These are phyloP conservation scores for Solea senegalensis DNA, from an alignment of 2,113 vertebrate genomes.

Conservation along the genomic window DNA sequence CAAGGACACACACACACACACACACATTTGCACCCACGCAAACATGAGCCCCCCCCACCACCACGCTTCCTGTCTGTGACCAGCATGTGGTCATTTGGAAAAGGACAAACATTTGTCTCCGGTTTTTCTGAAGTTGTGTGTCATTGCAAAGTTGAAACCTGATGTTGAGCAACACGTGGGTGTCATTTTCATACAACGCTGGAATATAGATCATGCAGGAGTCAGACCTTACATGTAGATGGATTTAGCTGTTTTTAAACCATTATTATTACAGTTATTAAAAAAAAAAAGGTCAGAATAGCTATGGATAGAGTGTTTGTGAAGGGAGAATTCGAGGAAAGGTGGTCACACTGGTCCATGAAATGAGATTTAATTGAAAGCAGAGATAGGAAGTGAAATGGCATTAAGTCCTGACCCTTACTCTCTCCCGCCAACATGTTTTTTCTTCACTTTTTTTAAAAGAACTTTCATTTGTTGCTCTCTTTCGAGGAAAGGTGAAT, in stretches of 20 bases:
- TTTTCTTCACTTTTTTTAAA: not conserved
- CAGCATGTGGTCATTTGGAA: slow-evolving; percentile 31
- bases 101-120: slow-evolving; percentile 27
- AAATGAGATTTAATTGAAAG: slow-evolving; percentile 34
- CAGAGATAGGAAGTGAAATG: slow-evolving; percentile 3
- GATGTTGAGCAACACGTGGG: not conserved
- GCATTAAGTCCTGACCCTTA: slow-evolving; percentile 7
- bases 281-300: not conserved
- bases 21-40: slow-evolving; percentile 5
- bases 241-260: not conserved
- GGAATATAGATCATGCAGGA: not conserved
- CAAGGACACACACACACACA: slow-evolving; percentile 9
- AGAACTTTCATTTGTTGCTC: slow-evolving; percentile 4
- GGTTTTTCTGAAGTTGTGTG: not conserved
- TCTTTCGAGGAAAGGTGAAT: slow-evolving; percentile 27
- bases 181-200: not conserved
- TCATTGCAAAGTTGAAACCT: slow-evolving; percentile 5
- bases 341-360: not conserved
- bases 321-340: not conserved
- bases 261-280: not conserved
- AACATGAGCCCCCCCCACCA: not conserved
- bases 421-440: slow-evolving; percentile 8
- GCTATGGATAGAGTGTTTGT: not conserved
- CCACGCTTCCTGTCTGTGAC: slow-evolving; percentile 3
- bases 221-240: no score